A percentile compares a stretch with the other conserved stretches of the same genome.
phyloP scores from a whole-genome alignment of 2,113 vertebrate genomes.

The Romanogobio albipinnatus region DNA sequence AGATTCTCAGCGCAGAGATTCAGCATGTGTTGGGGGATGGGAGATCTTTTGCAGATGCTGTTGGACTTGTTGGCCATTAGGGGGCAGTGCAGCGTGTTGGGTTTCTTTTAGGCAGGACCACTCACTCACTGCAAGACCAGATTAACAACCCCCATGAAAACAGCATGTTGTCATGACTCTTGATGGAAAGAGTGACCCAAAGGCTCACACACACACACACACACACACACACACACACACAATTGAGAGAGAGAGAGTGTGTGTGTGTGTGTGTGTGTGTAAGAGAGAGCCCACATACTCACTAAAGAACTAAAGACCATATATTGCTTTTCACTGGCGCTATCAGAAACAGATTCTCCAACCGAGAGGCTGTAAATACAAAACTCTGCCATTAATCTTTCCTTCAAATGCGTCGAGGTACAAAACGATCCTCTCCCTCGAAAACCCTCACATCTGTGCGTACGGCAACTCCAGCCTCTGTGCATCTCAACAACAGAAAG shows the following conservation, averaged over 20 bases:
- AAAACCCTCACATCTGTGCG: conserved; percentile 53
- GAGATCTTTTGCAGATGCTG: conserved; percentile 27
- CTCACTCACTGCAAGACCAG: conserved; percentile 50
- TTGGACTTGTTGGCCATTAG: conserved; percentile 43
- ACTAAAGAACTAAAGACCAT: conserved; percentile 33
- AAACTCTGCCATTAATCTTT: conserved; percentile 52
- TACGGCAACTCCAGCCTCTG: conserved; percentile 50
- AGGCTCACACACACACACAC: conserved; percentile 11
- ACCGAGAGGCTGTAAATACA: conserved; percentile 49
- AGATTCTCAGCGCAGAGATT: conserved; percentile 13
- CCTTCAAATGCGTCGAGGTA: conserved; percentile 24
- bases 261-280: not conserved
- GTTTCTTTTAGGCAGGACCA: conserved; percentile 50
- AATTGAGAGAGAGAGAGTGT: not conserved
- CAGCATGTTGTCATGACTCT: conserved; percentile 45
- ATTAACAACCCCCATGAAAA: conserved; percentile 58
- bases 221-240: conserved; percentile 1
- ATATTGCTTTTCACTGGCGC: conserved; percentile 42
- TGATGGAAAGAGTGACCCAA: conserved; percentile 52
- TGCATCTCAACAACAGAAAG: conserved; percentile 52
- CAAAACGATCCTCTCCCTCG: conserved; percentile 38
- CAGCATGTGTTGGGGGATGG: conserved; percentile 40
- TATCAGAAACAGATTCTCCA: conserved; percentile 48
- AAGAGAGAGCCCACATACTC: conserved; percentile 27
- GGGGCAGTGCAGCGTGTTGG: conserved; percentile 61